phyloP scores from a whole-genome alignment of 53 echinoderm and acorn worm species.

The Pentamera pediparva region DNA sequence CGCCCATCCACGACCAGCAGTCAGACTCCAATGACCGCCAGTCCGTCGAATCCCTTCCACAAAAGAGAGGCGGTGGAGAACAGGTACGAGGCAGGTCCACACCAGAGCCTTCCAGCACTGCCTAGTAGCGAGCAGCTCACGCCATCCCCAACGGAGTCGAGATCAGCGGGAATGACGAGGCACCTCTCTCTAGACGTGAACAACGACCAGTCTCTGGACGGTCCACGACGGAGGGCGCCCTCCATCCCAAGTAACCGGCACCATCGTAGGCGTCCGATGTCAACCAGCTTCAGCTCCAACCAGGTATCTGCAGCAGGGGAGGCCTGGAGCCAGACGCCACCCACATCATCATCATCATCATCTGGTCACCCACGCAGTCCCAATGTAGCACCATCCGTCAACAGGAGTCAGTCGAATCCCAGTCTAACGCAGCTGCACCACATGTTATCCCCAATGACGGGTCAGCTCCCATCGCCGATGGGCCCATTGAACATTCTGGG shows the following conservation, averaged over 20 bases:
- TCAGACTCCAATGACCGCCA: background rate
- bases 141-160: background rate
- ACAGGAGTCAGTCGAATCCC: constrained; percentile 21
- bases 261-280: constrained; percentile 18
- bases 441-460: constrained; percentile 1
- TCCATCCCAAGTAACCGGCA: background rate
- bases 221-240: background rate
- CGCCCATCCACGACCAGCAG: background rate
- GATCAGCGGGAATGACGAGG: background rate
- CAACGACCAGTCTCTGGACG: background rate
- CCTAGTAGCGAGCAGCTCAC: background rate
- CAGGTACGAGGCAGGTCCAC: background rate
- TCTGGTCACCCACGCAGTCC: constrained; percentile 7
- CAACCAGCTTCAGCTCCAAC: constrained; percentile 10
- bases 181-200: constrained; percentile 15
- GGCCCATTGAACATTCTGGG: constrained; percentile 8
- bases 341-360: background rate
- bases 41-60: constrained; percentile 4
- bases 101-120: background rate
- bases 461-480: background rate
- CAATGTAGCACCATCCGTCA: background rate
- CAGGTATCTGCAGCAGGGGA: constrained; percentile 1
- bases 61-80: background rate
- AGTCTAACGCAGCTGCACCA: background rate
- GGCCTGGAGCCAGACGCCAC: background rate